A percentile compares a stretch with the other conserved stretches of the same genome.
Conservation (phyloP, 2,113 vertebrate species). For the Bubo scandiacus region DNA sequence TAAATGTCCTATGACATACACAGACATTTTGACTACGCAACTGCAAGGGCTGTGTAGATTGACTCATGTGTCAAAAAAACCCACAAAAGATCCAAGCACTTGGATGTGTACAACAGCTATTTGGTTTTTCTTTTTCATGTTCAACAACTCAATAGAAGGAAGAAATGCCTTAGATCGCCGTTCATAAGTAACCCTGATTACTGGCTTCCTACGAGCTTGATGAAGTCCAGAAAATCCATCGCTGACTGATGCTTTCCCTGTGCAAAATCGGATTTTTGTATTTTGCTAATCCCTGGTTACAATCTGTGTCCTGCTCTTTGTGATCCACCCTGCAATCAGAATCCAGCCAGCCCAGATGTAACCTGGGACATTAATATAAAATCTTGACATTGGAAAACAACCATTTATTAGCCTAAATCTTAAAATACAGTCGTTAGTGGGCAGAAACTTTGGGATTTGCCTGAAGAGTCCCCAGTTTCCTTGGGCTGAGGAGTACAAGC, state of each 20-base stretch:
- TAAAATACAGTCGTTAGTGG: neutral
- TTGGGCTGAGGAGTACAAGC: neutral
- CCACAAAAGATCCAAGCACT: neutral
- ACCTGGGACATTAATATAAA: conserved; percentile 33
- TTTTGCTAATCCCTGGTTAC: conserved; percentile 89
- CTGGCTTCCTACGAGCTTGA: conserved; percentile 71
- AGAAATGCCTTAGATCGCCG: neutral
- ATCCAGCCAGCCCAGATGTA: conserved; percentile 74
- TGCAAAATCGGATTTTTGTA: conserved; percentile 93
- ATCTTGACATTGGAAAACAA: neutral
- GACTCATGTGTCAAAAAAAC: neutral
- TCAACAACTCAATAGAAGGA: neutral
- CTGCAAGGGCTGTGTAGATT: neutral
- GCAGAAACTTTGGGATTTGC: conserved; percentile 61
- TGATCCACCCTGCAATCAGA: conserved; percentile 70
- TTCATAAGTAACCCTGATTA: conserved; percentile 60
- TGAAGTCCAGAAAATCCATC: conserved; percentile 87
- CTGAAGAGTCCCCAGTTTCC: neutral
- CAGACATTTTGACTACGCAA: neutral
- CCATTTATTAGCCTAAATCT: conserved; percentile 32
- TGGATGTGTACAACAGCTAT: neutral
- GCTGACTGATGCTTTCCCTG: conserved; percentile 84
- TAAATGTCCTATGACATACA: neutral
- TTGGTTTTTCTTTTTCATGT: neutral
- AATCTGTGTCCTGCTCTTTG: conserved; percentile 89